phyloP scores from a whole-genome alignment of 2,797 vertebrate species.

The Melanotaenia parkinsoni region DNA sequence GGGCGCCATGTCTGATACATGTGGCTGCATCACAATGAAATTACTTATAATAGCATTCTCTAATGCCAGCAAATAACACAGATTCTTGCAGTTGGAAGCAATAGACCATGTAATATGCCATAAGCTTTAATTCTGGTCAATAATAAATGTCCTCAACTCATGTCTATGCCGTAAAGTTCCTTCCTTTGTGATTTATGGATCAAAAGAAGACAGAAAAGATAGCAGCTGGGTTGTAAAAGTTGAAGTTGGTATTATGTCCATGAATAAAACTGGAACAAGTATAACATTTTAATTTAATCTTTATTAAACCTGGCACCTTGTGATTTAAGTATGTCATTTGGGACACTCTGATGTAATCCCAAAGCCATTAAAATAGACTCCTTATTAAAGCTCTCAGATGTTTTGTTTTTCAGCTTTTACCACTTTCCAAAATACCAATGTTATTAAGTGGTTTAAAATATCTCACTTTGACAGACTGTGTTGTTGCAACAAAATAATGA shows the following conservation, averaged over 20 bases:
- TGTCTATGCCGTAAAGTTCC: conserved; percentile 9
- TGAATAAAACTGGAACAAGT: not conserved
- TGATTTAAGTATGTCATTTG: not conserved
- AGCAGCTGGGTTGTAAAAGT: not conserved
- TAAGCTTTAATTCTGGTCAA: conserved; percentile 37
- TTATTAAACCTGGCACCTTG: not conserved
- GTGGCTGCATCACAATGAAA: conserved; percentile 57
- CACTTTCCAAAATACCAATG: no score
- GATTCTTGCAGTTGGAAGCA: conserved; percentile 24
- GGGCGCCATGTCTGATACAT: conserved; percentile 44
- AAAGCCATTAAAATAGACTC: no score
- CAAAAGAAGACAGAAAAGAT: not conserved
- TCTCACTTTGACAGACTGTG: no score
- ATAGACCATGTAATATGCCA: conserved; percentile 31
- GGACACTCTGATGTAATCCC: no score
- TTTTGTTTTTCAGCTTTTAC: not conserved
- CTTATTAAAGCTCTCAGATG: not conserved
- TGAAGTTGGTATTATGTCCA: not conserved
- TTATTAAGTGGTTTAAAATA: no score
- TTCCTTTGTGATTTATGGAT: conserved; percentile 18
- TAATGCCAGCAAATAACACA: conserved; percentile 33
- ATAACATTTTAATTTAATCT: not conserved
- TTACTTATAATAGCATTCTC: conserved; percentile 33
- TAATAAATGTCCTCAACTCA: conserved; percentile 3
- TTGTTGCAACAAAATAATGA: no score